These are phyloP conservation scores for Coregonus ussuriensis DNA, from an alignment of 2,797 vertebrate genomes.

Conservation along the genomic window DNA sequence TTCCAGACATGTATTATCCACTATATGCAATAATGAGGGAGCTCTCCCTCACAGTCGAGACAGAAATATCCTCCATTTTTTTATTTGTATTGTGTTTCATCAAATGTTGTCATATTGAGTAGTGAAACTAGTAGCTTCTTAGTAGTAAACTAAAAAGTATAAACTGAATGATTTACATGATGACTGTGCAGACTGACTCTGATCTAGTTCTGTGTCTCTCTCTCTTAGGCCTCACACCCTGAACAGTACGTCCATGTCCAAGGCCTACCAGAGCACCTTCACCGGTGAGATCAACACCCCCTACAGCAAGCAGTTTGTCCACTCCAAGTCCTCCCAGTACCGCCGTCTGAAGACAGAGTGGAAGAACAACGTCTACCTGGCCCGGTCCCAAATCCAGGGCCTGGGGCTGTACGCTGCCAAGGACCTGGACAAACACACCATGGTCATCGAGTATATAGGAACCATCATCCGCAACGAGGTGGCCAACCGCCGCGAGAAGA, in stretches of 20 bases:
- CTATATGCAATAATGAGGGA: too few species aligned
- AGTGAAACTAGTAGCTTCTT: too few species aligned
- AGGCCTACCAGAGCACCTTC: constrained; percentile 99
- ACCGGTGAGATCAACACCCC: constrained; percentile 98
- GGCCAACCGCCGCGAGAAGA: constrained; percentile 96
- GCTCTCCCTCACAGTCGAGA: too few species aligned
- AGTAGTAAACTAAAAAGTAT: too few species aligned
- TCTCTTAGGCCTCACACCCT: constrained; percentile 91
- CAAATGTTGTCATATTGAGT: neutral
- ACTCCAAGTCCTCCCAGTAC: constrained; percentile 99
- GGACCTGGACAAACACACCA: constrained; percentile 99
- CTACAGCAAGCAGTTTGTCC: constrained; percentile 99
- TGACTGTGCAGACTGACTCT: neutral
- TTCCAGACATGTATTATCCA: too few species aligned
- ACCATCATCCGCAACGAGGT: constrained; percentile 99
- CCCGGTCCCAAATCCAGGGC: constrained; percentile 95
- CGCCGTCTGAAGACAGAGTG: constrained; percentile 96
- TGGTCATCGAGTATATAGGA: constrained; percentile 99
- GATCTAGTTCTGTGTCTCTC: neutral
- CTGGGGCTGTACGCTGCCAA: constrained; percentile 95
- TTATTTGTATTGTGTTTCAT: neutral
- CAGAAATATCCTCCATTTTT: too few species aligned
- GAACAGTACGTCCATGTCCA: constrained; percentile 99
- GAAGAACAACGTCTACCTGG: constrained; percentile 99
- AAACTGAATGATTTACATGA: neutral